phyloP scores from a whole-genome alignment of 2,888 invertebrate genomes.

The Trichopoda pennipes region DNA sequence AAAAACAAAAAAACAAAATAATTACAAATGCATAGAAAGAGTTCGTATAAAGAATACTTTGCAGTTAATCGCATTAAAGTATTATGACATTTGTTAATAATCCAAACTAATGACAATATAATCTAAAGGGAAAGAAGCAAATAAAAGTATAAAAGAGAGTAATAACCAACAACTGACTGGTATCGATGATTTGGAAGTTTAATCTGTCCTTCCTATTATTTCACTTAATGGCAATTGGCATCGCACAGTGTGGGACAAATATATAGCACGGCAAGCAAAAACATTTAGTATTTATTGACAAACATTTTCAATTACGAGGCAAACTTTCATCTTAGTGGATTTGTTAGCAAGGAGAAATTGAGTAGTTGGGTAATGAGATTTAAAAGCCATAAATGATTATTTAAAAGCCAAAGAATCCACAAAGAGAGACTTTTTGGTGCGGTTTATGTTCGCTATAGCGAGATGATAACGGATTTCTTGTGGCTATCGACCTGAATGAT shows the following conservation, averaged over 20 bases:
- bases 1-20: neutral
- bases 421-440: too few species aligned
- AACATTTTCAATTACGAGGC: too few species aligned
- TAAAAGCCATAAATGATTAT: too few species aligned
- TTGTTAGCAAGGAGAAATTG: too few species aligned
- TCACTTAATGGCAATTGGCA: neutral
- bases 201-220: neutral
- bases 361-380: too few species aligned
- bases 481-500: too few species aligned
- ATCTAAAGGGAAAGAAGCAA: slow-evolving; percentile 68
- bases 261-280: too few species aligned
- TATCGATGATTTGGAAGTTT: slow-evolving; percentile 71
- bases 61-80: slow-evolving; percentile 70
- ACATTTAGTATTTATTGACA: too few species aligned
- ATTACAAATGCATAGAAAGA: slow-evolving; percentile 23
- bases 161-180: slow-evolving; percentile 71
- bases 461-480: too few species aligned
- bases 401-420: too few species aligned
- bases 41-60: slow-evolving; percentile 19
- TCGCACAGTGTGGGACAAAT: neutral
- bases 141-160: neutral
- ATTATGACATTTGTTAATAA: slow-evolving; percentile 70
- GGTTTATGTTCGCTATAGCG: too few species aligned
- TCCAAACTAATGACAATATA: slow-evolving; percentile 70
- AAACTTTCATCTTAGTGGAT: too few species aligned